Evolutionary conservation across 2,888 invertebrate species (phyloP), one percentile per base, ranked within the genome.

Genomic region (Poecilobothrus nobilitatus): DNA sequence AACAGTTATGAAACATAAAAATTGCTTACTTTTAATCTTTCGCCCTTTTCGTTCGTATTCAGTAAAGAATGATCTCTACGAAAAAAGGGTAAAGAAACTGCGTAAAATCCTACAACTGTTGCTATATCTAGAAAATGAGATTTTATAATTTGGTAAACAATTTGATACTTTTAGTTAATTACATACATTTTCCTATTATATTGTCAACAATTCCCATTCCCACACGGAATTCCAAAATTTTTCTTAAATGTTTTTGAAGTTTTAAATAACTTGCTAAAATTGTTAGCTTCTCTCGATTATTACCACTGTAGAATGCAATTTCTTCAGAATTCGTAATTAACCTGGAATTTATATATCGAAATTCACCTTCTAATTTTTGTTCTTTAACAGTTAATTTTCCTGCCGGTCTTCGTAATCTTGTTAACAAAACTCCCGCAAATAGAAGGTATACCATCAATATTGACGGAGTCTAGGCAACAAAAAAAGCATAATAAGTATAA

Each of bases 361-460:
- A 97, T 85, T 99, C 97, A 68, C 98, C 99, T 84, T 99, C 99
- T n/a, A 97, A 83, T 79, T 94, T 93, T 81, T 98, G 98, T 80
- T 99, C 98, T 71, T 88, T 88, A 0, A 96, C 94, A 0, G 98
- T 98, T 84, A 98, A 86, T 33, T 79, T 78, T 12, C 92, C 95
- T 71, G 95, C 92, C 0, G 97, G 97, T 75, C 90, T 88, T 72
- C 97, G 86, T 68, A 97, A 83, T 76, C 92, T 89, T 0, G 97
- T 97, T 68, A 98, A 83, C 71, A 95, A 82, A 4, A 91, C 83
- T 68, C 98, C 98, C 67, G 97, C 94, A 27, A 94, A 79, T 0
- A 95, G 81, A 71, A 99, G 82, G 80, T 99, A 98, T 0, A 86
- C 85, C 81, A 98, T 86, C 89, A 98, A 91, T 64, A 92, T 85